Evolutionary conservation across 1,140 invertebrate genomes (phyloP).

Genomic region (Meteorus sp.): DNA sequence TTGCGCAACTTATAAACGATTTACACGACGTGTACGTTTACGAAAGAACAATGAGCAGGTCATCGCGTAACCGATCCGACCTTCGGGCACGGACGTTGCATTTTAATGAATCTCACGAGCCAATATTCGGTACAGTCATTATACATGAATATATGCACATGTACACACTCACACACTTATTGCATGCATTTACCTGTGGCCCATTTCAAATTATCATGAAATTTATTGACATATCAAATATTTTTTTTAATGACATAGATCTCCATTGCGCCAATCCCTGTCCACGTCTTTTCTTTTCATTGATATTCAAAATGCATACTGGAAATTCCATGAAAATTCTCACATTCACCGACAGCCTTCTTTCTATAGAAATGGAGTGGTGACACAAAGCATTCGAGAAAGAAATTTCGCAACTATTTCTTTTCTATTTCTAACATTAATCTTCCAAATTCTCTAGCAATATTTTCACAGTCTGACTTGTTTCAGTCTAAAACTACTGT

Average conservation of each 20-base stretch:
- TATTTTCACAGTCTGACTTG: not conserved
- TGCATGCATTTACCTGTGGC: too few species aligned
- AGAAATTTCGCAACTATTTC: not conserved
- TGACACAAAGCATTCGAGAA: not conserved
- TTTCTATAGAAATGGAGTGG: not conserved
- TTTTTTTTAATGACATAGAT: not conserved
- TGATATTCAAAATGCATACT: not conserved
- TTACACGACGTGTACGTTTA: conserved; percentile 14
- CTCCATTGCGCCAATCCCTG: not conserved
- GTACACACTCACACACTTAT: too few species aligned
- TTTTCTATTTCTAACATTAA: not conserved
- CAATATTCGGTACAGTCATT: not conserved
- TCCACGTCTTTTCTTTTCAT: not conserved
- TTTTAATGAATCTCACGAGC: conserved; percentile 4
- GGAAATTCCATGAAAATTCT: conserved; percentile 5
- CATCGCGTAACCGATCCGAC: conserved; percentile 17
- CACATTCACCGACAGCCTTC: not conserved
- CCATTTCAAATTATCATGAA: not conserved
- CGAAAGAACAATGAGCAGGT: conserved; percentile 27
- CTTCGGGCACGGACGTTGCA: conserved; percentile 16
- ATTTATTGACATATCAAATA: not conserved
- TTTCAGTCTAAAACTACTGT: conserved; percentile 6
- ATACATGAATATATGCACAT: not conserved
- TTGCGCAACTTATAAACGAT: conserved; percentile 15
- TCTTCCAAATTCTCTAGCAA: not conserved